Conservation (phyloP, 2,113 vertebrate species). For the Labeo rohita region DNA sequence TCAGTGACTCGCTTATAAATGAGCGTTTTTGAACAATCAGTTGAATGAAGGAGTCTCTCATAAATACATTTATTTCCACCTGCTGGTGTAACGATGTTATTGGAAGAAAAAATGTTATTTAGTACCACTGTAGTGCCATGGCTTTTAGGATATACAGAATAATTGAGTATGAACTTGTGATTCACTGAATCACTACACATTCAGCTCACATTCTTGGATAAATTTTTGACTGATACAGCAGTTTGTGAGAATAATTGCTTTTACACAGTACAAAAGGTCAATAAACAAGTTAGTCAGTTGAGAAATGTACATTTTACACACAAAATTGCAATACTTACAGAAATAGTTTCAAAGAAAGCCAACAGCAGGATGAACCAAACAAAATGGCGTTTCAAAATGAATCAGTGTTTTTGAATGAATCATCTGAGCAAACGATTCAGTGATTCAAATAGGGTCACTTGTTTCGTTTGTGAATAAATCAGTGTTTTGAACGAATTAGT, state of each 20-base stretch:
- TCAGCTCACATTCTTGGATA: too few species aligned
- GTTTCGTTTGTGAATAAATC: background rate
- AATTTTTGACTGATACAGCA: too few species aligned
- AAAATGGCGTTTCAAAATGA: background rate
- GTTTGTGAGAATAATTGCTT: background rate
- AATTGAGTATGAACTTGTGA: too few species aligned
- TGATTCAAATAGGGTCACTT: background rate
- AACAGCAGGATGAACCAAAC: background rate
- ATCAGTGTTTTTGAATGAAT: background rate
- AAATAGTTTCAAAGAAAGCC: background rate
- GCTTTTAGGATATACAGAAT: too few species aligned
- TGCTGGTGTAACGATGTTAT: too few species aligned
- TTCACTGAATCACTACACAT: too few species aligned
- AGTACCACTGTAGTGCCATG: too few species aligned
- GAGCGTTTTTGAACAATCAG: too few species aligned
- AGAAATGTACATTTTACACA: background rate
- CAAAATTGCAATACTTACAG: background rate
- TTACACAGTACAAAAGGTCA: background rate
- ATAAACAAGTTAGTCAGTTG: background rate
- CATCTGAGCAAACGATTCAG: background rate
- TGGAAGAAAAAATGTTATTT: too few species aligned
- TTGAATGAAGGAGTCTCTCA: too few species aligned
- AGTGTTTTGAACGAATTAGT: background rate
- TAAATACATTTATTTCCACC: too few species aligned
- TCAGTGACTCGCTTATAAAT: too few species aligned